Evolutionary conservation across 2,113 vertebrate genomes (phyloP).

Genomic region (Mustela nigripes): DNA sequence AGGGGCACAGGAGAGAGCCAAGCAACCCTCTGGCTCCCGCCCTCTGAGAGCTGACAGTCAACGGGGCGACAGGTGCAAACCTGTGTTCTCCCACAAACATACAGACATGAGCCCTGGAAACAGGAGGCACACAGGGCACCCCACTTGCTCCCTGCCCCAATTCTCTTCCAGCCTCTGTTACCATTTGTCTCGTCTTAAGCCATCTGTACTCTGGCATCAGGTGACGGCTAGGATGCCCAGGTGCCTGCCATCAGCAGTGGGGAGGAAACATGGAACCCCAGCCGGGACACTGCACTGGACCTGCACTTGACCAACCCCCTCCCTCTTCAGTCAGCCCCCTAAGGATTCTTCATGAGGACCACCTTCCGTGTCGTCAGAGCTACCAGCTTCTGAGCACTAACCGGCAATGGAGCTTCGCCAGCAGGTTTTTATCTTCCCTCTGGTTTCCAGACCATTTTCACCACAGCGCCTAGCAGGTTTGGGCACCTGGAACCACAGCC

Average conservation of each 20-base stretch:
- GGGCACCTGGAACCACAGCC: background rate
- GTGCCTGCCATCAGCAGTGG: background rate
- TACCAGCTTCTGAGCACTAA: background rate
- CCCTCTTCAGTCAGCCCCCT: background rate
- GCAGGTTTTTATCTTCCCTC: background rate
- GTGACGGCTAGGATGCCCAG: background rate
- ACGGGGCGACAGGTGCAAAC: fast-evolving
- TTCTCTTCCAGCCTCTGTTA: background rate
- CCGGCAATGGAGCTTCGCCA: background rate
- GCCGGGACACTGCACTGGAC: fast-evolving
- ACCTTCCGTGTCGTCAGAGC: fast-evolving
- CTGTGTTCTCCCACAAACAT: background rate
- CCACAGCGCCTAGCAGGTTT: fast-evolving
- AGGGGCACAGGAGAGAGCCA: fast-evolving
- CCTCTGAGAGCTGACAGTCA: background rate
- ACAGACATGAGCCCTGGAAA: fast-evolving
- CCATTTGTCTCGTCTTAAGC: background rate
- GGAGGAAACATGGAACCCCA: background rate
- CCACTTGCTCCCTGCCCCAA: background rate
- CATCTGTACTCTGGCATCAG: background rate
- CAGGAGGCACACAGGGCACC: background rate
- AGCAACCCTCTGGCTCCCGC: fast-evolving
- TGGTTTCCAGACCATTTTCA: background rate
- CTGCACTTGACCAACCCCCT: fast-evolving
- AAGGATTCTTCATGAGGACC: background rate